Evolutionary conservation across 2,888 invertebrate species (phyloP), one percentile per base, ranked within the genome.

Genomic region (Agrilus cyanescens): DNA sequence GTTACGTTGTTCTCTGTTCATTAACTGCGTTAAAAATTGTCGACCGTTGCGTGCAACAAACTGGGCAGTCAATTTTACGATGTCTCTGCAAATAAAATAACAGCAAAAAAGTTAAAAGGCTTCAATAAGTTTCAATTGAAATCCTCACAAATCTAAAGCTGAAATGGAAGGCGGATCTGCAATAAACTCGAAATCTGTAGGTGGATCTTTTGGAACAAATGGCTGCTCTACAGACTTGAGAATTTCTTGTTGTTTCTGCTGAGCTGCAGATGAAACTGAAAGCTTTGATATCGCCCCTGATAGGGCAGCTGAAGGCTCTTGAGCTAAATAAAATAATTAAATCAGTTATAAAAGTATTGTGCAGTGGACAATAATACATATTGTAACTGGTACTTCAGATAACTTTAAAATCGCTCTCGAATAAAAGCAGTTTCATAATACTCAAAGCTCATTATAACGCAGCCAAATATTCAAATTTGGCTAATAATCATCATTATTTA

Each of bases 141-240:
- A 15, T 6, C 69, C 76, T 73, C 71, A 86, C 78, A 98, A 75
- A 67, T 98, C 98, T 46, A 95, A 74, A 1, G 96, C 96, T 1
- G 97, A 97, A 57, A 98, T 97, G 1, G 96, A 96, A 1, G 97
- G 95, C 0, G 98, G 96, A 70, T 98, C 98, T 7, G 94, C 94
- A 38, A 89, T 82, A 64, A 93, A 95, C 65, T 95, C 94, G 68
- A 86, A 94, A 50, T 93, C 90, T 20, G 78, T 70, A 0, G 95
- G 95, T 1, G 94, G 90, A 57, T 94, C 91, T 57, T 87, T 89
- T 0, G 93, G 93, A 2, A 91, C 76, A 51, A 89, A 87, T 1
- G 86, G 86, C 56, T 88, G 85, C 50, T 85, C 83, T 0, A 85
- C 86, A 58, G 88, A 86, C 59, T 89, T 88, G 1, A 91, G 69